Conservation (phyloP, 64 coral and sea anemone species). For the Stylophora pistillata region DNA sequence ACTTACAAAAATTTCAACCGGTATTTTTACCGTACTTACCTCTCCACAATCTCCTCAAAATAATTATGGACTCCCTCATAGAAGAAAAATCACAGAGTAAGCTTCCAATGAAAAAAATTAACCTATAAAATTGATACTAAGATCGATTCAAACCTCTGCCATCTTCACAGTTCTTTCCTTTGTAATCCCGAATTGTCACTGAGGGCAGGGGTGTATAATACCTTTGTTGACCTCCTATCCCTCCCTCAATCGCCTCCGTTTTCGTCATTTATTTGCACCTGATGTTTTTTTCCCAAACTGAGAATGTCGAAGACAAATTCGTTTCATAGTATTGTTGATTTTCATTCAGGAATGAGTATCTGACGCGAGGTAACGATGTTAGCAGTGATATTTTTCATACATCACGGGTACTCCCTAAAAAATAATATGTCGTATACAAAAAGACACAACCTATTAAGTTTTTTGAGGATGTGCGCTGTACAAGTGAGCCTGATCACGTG, state of each 20-base stretch:
- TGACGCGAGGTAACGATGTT: too few relatives aligned
- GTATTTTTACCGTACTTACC: conserved; percentile 18
- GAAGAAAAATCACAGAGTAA: not conserved
- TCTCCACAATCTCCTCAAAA: conserved; percentile 76
- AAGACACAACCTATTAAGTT: not conserved
- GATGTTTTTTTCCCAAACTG: not conserved
- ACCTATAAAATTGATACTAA: not conserved
- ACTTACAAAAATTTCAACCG: not conserved
- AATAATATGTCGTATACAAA: not conserved
- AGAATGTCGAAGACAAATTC: not conserved
- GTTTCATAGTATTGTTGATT: too few relatives aligned
- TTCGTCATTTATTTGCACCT: not conserved
- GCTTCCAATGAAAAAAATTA: not conserved
- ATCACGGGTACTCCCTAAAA: too few relatives aligned
- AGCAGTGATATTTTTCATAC: not conserved
- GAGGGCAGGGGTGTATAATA: not conserved
- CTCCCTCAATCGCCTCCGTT: not conserved
- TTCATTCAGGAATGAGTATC: too few relatives aligned
- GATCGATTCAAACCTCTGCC: not conserved
- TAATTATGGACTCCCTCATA: conserved; percentile 70
- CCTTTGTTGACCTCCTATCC: not conserved
- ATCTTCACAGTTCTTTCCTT: not conserved
- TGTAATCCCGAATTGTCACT: not conserved
- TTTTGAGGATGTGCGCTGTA: not conserved
- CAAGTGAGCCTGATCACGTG: not conserved